These are phyloP conservation scores for Tipula lateralis DNA, from an alignment of 2,888 invertebrate species.

Conservation along the genomic window DNA sequence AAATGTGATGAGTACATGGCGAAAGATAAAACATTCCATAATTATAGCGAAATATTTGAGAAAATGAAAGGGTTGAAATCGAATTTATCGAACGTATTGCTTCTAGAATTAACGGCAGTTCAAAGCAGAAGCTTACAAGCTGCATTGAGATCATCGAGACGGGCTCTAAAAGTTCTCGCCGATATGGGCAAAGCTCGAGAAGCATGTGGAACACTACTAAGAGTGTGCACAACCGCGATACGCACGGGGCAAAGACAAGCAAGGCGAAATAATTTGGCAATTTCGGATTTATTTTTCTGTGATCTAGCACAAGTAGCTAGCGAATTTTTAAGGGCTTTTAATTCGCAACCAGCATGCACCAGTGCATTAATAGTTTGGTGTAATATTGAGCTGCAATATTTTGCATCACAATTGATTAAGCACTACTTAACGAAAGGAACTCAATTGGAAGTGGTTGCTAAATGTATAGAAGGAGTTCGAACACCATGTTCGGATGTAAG, in stretches of 20 bases:
- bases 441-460: slow-evolving; percentile 74
- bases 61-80: slow-evolving; percentile 68
- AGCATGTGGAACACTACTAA: slow-evolving; percentile 45
- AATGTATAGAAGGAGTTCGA: slow-evolving; percentile 77
- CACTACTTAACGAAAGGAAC: slow-evolving; percentile 89
- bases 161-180: slow-evolving; percentile 73
- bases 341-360: slow-evolving; percentile 66
- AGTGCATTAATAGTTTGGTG: slow-evolving; percentile 88
- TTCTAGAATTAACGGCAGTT: slow-evolving; percentile 82
- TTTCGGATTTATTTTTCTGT: slow-evolving; percentile 63
- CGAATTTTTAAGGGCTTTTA: slow-evolving; percentile 77
- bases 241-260: slow-evolving; percentile 47
- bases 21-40: slow-evolving; percentile 41
- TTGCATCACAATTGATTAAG: slow-evolving; percentile 75
- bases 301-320: slow-evolving; percentile 63
- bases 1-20: slow-evolving; percentile 57
- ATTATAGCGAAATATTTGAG: slow-evolving; percentile 41
- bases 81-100: slow-evolving; percentile 76
- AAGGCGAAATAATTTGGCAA: slow-evolving; percentile 46
- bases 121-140: slow-evolving; percentile 89
- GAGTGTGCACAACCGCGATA: slow-evolving; percentile 46
- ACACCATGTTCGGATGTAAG: slow-evolving; percentile 46
- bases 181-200: slow-evolving; percentile 50
- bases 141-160: slow-evolving; percentile 76
- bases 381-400: slow-evolving; percentile 71